Conservation (phyloP, 1,140 invertebrate genomes). For the Drosophila tropicalis region DNA sequence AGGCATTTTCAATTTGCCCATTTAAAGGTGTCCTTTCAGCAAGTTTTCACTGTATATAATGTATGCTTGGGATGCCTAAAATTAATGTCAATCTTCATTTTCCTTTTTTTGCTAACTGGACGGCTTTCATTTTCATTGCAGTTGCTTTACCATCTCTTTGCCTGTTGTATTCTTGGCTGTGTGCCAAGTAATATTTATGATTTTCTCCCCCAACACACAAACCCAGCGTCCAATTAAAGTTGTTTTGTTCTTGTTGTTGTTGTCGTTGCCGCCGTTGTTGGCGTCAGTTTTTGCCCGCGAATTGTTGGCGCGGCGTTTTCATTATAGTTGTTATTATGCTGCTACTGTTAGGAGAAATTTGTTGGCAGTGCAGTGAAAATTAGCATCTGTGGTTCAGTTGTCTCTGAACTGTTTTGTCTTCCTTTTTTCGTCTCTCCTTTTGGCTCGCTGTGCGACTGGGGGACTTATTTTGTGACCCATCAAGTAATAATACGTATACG, state of each 20-base stretch:
- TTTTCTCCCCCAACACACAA: constrained; percentile 28
- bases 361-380: constrained; percentile 36
- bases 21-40: too few species aligned
- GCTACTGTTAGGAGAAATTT: constrained; percentile 22
- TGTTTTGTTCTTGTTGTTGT: constrained; percentile 21
- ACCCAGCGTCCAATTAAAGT: constrained; percentile 48
- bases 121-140: constrained; percentile 47
- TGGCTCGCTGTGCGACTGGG: neutral
- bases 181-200: constrained; percentile 57
- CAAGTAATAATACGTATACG: constrained; percentile 47
- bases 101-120: constrained; percentile 20
- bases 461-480: constrained; percentile 19
- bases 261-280: neutral
- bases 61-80: constrained; percentile 12
- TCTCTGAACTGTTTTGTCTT: constrained; percentile 15
- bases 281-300: neutral
- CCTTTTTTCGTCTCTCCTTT: neutral
- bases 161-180: constrained; percentile 40
- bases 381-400: constrained; percentile 41
- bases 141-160: constrained; percentile 26
- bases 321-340: constrained; percentile 34
- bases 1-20: too few species aligned
- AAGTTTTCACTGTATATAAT: neutral
- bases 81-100: constrained; percentile 53
- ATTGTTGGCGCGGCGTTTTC: constrained; percentile 36